Evolutionary conservation across 2,113 vertebrate species (phyloP).

Genomic region (Menidia beryllina): DNA sequence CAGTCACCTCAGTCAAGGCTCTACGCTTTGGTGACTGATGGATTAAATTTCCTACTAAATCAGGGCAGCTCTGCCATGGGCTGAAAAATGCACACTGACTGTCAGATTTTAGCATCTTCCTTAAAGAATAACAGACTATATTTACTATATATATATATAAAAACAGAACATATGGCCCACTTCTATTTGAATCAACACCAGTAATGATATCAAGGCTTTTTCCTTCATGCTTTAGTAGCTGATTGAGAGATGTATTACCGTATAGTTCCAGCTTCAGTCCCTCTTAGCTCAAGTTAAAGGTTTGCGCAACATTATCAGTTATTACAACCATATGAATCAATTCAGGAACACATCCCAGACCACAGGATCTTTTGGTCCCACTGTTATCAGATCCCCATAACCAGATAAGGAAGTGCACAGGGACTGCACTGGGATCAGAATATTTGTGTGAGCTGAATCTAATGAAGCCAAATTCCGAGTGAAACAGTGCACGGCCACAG

Average conservation of each 20-base stretch:
- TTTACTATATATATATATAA: conserved; percentile 20
- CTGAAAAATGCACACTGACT: conserved; percentile 10
- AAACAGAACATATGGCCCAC: not conserved
- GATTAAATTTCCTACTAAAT: conserved; percentile 19
- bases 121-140: conserved; percentile 12
- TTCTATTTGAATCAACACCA: not conserved
- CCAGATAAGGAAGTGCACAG: conserved; percentile 11
- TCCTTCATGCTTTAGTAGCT: not conserved
- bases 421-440: conserved; percentile 15
- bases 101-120: not conserved
- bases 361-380: conserved; percentile 33
- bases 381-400: conserved; percentile 30
- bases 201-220: not conserved
- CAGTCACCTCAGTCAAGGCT: conserved; percentile 3
- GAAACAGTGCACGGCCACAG: not conserved
- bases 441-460: conserved; percentile 19
- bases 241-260: not conserved
- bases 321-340: conserved; percentile 7
- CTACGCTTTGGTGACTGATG: conserved; percentile 9
- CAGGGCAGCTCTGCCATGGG: not conserved
- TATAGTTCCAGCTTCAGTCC: not conserved
- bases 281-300: not conserved
- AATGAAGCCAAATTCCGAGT: conserved; percentile 15
- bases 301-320: not conserved
- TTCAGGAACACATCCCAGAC: conserved; percentile 19